Evolutionary conservation across 2,113 vertebrate genomes (phyloP).

Genomic region (Hippocampus barbouri): DNA sequence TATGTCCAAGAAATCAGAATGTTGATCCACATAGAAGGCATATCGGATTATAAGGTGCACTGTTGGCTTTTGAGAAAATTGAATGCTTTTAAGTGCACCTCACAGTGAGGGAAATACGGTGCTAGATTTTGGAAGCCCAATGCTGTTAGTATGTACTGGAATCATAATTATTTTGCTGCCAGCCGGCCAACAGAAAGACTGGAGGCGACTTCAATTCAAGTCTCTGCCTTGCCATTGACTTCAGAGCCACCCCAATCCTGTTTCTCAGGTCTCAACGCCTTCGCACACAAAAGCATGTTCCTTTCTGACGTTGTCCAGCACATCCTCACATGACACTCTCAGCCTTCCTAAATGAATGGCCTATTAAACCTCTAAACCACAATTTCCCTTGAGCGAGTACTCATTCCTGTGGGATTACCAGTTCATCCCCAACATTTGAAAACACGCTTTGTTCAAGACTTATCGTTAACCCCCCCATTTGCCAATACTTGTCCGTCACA

Average conservation of each 20-base stretch:
- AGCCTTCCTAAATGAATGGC: conserved; percentile 38
- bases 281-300: conserved; percentile 44
- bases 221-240: background rate
- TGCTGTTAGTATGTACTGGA: no score
- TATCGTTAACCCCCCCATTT: conserved; percentile 21
- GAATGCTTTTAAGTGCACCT: no score
- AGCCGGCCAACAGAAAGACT: background rate
- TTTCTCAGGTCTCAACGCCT: conserved; percentile 4
- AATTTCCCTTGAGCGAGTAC: conserved; percentile 31
- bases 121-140: no score
- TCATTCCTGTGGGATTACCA: conserved; percentile 60
- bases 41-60: no score
- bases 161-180: background rate
- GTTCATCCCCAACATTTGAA: conserved; percentile 54
- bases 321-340: conserved; percentile 45
- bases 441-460: conserved; percentile 24
- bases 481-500: conserved; percentile 37
- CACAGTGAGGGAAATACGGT: no score
- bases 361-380: conserved; percentile 35
- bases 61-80: no score
- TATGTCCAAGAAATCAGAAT: no score
- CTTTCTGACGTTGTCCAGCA: conserved; percentile 40
- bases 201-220: background rate
- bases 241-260: conserved; percentile 1
- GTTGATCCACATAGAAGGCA: no score